Evolutionary conservation across 1,140 invertebrate genomes (phyloP).

Genomic region (Drosophila ficusphila): DNA sequence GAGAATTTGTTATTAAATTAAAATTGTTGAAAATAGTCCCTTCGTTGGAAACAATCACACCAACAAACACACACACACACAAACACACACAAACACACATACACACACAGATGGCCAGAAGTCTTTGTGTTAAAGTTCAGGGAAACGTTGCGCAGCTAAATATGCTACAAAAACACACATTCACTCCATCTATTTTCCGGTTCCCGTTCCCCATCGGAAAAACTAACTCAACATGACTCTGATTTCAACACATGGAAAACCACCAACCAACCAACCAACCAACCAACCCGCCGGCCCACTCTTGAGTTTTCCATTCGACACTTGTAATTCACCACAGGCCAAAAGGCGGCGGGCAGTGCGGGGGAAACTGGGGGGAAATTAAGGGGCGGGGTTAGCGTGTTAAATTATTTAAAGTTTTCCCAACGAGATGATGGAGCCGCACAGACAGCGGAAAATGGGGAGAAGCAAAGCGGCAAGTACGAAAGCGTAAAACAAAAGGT

Average conservation of each 20-base stretch:
- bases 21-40: neutral
- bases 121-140: constrained; percentile 23
- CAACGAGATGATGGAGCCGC: constrained; percentile 32
- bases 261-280: constrained; percentile 4
- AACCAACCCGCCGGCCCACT: neutral
- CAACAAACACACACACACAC: neutral
- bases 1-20: constrained; percentile 9
- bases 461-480: neutral
- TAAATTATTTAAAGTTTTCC: constrained; percentile 75
- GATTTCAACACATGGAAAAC: constrained; percentile 61
- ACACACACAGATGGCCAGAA: constrained; percentile 3
- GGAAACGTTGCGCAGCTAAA: constrained; percentile 56
- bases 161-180: constrained; percentile 66
- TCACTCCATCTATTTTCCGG: constrained; percentile 19
- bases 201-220: neutral
- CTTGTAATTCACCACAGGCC: constrained; percentile 52
- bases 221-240: constrained; percentile 51
- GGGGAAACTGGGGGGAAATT: neutral
- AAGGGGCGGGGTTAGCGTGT: constrained; percentile 4
- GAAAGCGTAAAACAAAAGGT: constrained; percentile 62
- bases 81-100: constrained; percentile 1
- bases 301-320: constrained; percentile 31
- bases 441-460: constrained; percentile 8
- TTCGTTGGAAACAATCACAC: neutral
- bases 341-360: neutral